phyloP scores from a whole-genome alignment of 2,888 invertebrate genomes.

The Spodoptera picta region DNA sequence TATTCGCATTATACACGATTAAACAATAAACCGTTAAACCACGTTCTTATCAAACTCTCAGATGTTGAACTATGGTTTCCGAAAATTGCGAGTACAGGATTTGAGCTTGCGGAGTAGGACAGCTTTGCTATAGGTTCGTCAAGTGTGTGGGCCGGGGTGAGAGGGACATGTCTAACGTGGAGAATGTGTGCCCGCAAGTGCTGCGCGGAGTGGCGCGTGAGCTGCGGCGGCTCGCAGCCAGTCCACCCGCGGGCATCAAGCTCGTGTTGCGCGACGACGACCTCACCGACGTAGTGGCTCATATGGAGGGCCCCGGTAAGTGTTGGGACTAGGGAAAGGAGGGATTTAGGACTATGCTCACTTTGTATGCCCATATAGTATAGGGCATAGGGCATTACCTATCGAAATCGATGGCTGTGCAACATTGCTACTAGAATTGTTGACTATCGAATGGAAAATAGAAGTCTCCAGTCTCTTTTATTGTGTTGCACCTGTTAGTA shows the following conservation, averaged over 20 bases:
- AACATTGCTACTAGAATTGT: no score
- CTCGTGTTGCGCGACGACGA: slow-evolving; percentile 97
- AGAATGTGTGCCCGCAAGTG: slow-evolving; percentile 98
- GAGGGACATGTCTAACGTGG: slow-evolving; percentile 93
- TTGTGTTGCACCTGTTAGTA: no score
- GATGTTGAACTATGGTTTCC: slow-evolving; percentile 18
- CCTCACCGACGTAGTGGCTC: slow-evolving; percentile 97
- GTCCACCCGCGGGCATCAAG: slow-evolving; percentile 97
- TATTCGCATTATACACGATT: background rate
- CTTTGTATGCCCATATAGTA: no score
- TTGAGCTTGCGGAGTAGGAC: slow-evolving; percentile 13
- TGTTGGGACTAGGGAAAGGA: no score
- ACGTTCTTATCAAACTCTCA: background rate
- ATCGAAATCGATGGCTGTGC: no score
- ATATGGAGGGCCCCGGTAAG: slow-evolving; percentile 94
- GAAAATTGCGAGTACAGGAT: slow-evolving; percentile 1
- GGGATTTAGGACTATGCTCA: no score
- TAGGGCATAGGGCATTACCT: no score
- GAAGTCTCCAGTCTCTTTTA: no score
- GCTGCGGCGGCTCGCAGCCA: slow-evolving; percentile 93
- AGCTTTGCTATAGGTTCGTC: slow-evolving; percentile 1
- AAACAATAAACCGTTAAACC: slow-evolving; percentile 4
- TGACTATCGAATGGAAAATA: no score
- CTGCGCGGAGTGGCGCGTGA: slow-evolving; percentile 96
- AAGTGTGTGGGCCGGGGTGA: slow-evolving; percentile 8